Evolutionary conservation across 1,140 invertebrate genomes (phyloP).

Genomic region (Lepidurus arcticus): DNA sequence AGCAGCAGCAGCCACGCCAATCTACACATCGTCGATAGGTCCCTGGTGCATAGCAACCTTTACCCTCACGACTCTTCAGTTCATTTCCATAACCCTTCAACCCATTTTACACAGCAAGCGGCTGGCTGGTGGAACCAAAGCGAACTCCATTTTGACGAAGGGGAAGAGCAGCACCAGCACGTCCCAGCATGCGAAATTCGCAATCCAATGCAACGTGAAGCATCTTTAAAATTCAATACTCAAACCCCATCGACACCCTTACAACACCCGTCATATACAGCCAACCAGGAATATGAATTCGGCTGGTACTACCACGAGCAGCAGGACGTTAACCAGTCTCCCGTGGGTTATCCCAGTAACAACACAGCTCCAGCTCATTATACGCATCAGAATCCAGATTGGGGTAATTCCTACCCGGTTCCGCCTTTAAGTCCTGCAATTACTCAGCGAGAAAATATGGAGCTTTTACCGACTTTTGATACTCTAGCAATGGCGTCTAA

Average conservation of each 20-base stretch:
- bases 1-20: conserved; percentile 13
- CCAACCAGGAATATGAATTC: background rate
- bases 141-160: background rate
- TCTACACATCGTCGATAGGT: background rate
- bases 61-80: background rate
- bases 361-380: background rate
- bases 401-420: background rate
- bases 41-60: conserved; percentile 4
- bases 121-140: background rate
- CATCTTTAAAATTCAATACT: conserved; percentile 2
- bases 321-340: background rate
- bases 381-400: background rate
- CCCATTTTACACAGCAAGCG: background rate
- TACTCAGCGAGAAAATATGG: background rate
- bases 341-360: background rate
- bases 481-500: background rate
- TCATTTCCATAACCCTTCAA: conserved; percentile 8
- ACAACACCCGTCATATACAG: background rate
- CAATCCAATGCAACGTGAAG: background rate
- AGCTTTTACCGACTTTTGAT: background rate
- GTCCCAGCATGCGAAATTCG: background rate
- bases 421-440: background rate
- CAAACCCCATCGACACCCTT: background rate
- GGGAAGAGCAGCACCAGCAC: background rate
- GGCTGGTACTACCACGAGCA: background rate